Evolutionary conservation across 2,888 invertebrate genomes (phyloP), one percentile per base, ranked within the genome.

Genomic region (Bedellia somnulentella): DNA sequence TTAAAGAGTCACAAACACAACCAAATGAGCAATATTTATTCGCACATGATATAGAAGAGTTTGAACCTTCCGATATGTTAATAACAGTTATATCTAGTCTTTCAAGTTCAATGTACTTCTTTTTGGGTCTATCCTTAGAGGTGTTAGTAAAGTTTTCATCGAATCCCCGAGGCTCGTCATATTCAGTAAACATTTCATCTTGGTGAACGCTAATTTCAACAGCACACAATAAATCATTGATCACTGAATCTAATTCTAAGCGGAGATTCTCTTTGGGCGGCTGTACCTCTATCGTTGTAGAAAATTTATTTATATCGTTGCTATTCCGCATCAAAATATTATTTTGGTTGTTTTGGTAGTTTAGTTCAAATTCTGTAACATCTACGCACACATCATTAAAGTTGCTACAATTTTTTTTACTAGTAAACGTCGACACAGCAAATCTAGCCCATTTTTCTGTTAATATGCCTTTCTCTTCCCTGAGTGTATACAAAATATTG

Each of bases 1-100:
- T 47, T 17, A 86, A 47, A 41, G 84, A 85, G 29, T 70, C 62
- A 46, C 87, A 87, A 22, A 87, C 49, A 47, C 87, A 87, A 3
- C 87, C 87, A 31, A 85, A 52, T 34, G 52, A 52, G 45, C 87
- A 87, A 49, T 54, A 67, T 4, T 64, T 57, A 41, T 83, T 80
- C 1, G 36, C 38, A 45, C 87, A 87, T 11, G 36, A 32, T 24
- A 37, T 37, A 5, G 11, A 18, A 18, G 35, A 29, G 15, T 36
- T 36, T 13, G 37, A 35, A 5, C 43, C 46, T 31, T 62, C 56
- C 15, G 64, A 49, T 34, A 67, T 62, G 45, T 78, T 79, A 30
- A 86, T 83, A 17, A 86, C 78, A 35, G 83, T 85, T 5, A 85
- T 85, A 56, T 80, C 84, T 21, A 86, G 66, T 37, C 83, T 68